Evolutionary conservation across 1,140 invertebrate genomes (phyloP), one percentile per base, ranked within the genome.

Genomic region (Macrobrachium rosenbergii): DNA sequence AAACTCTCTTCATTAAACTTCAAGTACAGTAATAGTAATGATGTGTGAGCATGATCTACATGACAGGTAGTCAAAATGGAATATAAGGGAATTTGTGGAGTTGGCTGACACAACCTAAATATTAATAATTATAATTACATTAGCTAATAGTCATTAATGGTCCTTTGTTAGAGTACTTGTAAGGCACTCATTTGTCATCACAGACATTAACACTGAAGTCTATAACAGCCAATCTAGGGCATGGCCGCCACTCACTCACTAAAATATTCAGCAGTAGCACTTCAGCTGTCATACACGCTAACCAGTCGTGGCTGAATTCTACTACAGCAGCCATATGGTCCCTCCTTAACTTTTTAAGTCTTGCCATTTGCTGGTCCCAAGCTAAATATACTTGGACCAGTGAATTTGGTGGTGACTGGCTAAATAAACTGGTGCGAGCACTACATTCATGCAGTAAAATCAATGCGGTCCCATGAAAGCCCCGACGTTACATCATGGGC

Each of bases 391-490:
- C 69, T 37, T 83, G 52, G 79, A 67, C 79, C 79, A 83, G 81
- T 73, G 43, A 73, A 52, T 83, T 28, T 60, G 21, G 28, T 23
- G 64, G 60, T 83, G 69, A 73, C 69, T 73, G 69, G 37, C 81
- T 83, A 73, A 45, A 58, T 73, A 28, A 75, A 45, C 67, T 21
- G 12, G 12, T 52, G 58, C 59, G 17, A 52, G 73, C 81, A 59
- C 69, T 43, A 82, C 63, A 72, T 64, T 87, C 80, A 87, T 75
- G 85, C 62, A 59, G 85, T 67, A 87, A 82, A 87, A 67, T 87
- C 85, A 64, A 87, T 87, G 78, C 85, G 85, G 72, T 87, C 85
- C 85, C 85, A 87, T 52, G 85, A 87, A 17, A 87, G 79, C 17
- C 78, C 73, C 60, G 80, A 87, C 64, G 81, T 89, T 62, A 81